Percentiles rank a stretch among this genome's conserved stretches.
Conservation (phyloP, 2,797 vertebrate genomes). For the Hyperoplus lanceolatus region DNA sequence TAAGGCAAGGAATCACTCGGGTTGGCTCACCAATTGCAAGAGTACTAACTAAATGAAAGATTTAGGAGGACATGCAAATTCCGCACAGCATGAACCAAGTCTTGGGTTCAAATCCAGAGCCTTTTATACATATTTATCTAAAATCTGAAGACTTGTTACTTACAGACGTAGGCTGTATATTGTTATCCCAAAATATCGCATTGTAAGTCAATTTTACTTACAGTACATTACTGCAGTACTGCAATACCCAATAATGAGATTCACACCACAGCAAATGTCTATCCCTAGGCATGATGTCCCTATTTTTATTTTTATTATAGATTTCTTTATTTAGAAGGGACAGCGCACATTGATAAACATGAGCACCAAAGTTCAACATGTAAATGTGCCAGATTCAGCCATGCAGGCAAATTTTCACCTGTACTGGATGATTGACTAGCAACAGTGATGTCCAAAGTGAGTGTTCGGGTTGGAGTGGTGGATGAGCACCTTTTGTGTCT, state of each 20-base stretch:
- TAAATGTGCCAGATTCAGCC: too few relatives aligned
- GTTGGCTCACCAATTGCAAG: background rate
- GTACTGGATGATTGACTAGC: background rate
- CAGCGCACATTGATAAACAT: too few relatives aligned
- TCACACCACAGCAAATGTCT: too few relatives aligned
- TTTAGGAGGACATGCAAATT: constrained; percentile 1
- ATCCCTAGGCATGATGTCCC: too few relatives aligned
- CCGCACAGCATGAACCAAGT: background rate
- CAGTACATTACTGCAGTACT: background rate
- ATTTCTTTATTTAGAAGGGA: too few relatives aligned
- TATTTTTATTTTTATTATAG: too few relatives aligned
- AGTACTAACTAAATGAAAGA: background rate
- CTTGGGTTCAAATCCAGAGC: background rate
- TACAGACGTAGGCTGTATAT: background rate
- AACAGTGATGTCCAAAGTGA: background rate
- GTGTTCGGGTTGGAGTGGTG: background rate
- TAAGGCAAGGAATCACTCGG: background rate
- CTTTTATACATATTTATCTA: background rate
- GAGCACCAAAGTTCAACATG: too few relatives aligned
- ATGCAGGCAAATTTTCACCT: too few relatives aligned
- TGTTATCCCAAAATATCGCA: background rate
- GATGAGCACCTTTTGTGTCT: background rate
- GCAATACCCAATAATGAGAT: background rate
- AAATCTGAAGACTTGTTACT: background rate
- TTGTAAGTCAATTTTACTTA: background rate